Evolutionary conservation across 1,140 invertebrate species (phyloP).

Genomic region (Cyphomyrmex costatus): DNA sequence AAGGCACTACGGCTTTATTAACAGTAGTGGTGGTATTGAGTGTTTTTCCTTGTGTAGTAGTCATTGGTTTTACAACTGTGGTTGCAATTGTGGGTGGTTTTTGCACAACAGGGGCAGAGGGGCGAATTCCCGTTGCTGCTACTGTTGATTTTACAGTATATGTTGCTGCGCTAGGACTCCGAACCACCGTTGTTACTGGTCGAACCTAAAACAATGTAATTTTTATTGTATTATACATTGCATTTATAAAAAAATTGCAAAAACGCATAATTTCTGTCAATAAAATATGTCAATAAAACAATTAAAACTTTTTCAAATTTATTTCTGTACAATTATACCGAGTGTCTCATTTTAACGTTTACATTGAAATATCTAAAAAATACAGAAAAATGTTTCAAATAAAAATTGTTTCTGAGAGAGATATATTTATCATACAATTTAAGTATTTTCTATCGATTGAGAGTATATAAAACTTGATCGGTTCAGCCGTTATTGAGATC

Average conservation of each 20-base stretch:
- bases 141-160: slow-evolving; percentile 83
- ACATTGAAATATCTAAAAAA: too few relatives aligned
- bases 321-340: too few relatives aligned
- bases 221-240: slow-evolving; percentile 11
- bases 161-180: slow-evolving; percentile 78
- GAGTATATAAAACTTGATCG: too few relatives aligned
- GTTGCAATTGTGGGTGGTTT: slow-evolving; percentile 78
- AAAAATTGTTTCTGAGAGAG: too few relatives aligned
- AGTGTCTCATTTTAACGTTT: too few relatives aligned
- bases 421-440: too few relatives aligned
- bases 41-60: slow-evolving; percentile 81
- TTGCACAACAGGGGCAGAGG: slow-evolving; percentile 80
- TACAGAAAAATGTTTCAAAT: too few relatives aligned
- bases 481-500: too few relatives aligned
- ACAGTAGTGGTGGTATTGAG: slow-evolving; percentile 82
- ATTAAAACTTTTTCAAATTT: too few relatives aligned
- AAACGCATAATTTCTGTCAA: slow-evolving; percentile 5
- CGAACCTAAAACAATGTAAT: slow-evolving; percentile 63
- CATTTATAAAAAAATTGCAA: slow-evolving; percentile 1
- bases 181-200: slow-evolving; percentile 79
- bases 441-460: too few relatives aligned
- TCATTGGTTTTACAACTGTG: slow-evolving; percentile 80
- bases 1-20: slow-evolving; percentile 86
- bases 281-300: slow-evolving; percentile 3
- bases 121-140: slow-evolving; percentile 80